Percentiles rank a stretch among this genome's conserved stretches.
Evolutionary conservation across 2,797 vertebrate genomes (phyloP).

Genomic region (Anguilla marmorata): DNA sequence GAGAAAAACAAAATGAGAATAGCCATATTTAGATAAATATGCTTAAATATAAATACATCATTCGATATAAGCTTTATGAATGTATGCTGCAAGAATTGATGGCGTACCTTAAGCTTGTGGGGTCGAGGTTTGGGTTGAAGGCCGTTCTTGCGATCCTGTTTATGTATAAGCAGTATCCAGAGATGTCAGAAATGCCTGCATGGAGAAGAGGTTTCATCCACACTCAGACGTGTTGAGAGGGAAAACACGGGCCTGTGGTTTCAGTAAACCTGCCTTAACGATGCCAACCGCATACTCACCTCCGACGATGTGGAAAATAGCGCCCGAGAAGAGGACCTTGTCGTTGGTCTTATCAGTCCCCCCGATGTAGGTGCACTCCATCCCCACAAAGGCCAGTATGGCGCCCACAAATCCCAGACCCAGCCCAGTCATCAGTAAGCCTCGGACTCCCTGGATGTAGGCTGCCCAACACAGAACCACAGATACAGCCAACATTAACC

Average conservation of each 20-base stretch:
- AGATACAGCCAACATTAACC: not conserved
- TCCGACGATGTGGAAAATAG: slow-evolving; percentile 39
- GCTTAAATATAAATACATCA: not conserved
- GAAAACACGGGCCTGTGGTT: not conserved
- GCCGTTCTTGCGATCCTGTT: slow-evolving; percentile 48
- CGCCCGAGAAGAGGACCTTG: slow-evolving; percentile 54
- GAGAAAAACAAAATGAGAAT: not conserved
- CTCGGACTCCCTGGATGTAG: slow-evolving; percentile 78
- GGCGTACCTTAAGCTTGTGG: slow-evolving; percentile 43
- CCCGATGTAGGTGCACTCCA: slow-evolving; percentile 80
- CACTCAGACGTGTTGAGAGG: slow-evolving; percentile 19
- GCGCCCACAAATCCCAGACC: slow-evolving; percentile 73
- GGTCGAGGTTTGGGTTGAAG: slow-evolving; percentile 54
- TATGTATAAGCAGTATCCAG: slow-evolving; percentile 55
- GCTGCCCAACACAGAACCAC: slow-evolving; percentile 54
- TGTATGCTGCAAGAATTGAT: not conserved
- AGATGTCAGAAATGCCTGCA: slow-evolving; percentile 47
- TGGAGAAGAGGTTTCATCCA: slow-evolving; percentile 28
- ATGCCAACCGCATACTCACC: slow-evolving; percentile 38
- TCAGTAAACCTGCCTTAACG: not conserved
- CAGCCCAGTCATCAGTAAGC: slow-evolving; percentile 75
- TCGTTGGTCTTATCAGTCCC: slow-evolving; percentile 72
- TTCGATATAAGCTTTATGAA: not conserved
- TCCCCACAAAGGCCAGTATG: slow-evolving; percentile 73
- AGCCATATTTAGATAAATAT: not conserved